phyloP scores from a whole-genome alignment of 2,797 vertebrate species.

The Eutrigla gurnardus region DNA sequence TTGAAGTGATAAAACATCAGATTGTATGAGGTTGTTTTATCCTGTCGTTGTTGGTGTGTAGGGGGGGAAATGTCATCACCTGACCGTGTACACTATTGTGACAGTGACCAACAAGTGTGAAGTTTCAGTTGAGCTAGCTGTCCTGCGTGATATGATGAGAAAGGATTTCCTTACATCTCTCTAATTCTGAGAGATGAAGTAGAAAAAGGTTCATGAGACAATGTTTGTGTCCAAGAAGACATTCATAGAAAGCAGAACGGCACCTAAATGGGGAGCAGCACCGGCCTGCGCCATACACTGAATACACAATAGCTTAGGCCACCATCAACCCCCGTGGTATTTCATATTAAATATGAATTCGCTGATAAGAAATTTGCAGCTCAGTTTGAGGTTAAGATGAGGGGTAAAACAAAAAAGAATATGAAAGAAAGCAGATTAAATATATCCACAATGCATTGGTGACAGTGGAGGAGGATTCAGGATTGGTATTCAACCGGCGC shows the following conservation, averaged over 20 bases:
- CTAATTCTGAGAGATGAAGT: not conserved
- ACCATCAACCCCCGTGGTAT: too few relatives aligned
- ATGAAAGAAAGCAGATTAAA: too few relatives aligned
- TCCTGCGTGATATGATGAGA: not conserved
- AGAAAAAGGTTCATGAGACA: slow-evolving; percentile 1
- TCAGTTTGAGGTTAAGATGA: too few relatives aligned
- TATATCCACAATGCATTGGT: too few relatives aligned
- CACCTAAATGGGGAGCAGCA: not conserved
- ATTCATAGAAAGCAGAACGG: not conserved
- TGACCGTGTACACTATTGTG: not conserved
- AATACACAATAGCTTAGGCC: too few relatives aligned
- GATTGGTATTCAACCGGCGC: too few relatives aligned
- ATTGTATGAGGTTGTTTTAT: not conserved
- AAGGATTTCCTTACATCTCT: slow-evolving; percentile 1
- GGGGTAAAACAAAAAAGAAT: too few relatives aligned
- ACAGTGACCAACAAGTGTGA: not conserved
- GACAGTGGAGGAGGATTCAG: too few relatives aligned
- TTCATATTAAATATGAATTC: too few relatives aligned
- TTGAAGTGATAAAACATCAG: not conserved
- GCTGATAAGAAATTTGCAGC: too few relatives aligned
- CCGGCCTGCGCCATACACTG: too few relatives aligned
- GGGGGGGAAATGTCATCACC: not conserved
- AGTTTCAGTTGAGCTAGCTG: not conserved
- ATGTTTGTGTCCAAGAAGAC: not conserved
- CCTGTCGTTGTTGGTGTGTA: not conserved